Evolutionary conservation across 2,797 vertebrate genomes (phyloP).

Genomic region (Brachymystax lenok): DNA sequence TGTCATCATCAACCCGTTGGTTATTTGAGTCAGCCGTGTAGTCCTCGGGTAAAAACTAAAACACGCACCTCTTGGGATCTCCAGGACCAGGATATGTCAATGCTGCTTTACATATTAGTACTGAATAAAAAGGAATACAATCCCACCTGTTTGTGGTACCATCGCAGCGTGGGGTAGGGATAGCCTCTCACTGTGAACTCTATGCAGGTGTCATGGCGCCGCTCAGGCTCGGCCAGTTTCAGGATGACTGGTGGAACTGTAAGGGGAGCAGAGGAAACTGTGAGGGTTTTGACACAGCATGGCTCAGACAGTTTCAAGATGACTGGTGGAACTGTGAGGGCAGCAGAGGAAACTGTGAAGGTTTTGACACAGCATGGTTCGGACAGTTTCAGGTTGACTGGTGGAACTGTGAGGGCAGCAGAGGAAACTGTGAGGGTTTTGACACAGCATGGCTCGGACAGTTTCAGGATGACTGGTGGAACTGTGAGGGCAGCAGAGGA

Average conservation of each 20-base stretch:
- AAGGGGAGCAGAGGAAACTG: constrained; percentile 6
- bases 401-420: no score
- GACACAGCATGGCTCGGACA: no score
- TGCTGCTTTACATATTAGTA: background rate
- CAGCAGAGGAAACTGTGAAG: background rate
- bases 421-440: no score
- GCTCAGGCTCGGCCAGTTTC: constrained; percentile 88
- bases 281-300: background rate
- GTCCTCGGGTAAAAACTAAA: no score
- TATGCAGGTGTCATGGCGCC: constrained; percentile 92
- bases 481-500: no score
- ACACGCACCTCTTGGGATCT: no score
- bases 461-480: no score
- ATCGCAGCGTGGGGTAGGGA: constrained; percentile 89
- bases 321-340: constrained; percentile 85
- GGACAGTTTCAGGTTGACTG: no score
- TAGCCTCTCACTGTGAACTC: constrained; percentile 93
- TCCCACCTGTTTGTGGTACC: constrained; percentile 82
- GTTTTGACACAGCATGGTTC: background rate
- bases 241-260: constrained; percentile 92
- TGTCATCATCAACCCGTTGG: background rate
- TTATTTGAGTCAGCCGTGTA: no score
- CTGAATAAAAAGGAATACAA: background rate
- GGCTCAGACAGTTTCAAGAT: constrained; percentile 67
- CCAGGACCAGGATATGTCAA: no score